Evolutionary conservation across 2,888 invertebrate species (phyloP), one percentile per base, ranked within the genome.

Genomic region (Lochmaea crataegi): DNA sequence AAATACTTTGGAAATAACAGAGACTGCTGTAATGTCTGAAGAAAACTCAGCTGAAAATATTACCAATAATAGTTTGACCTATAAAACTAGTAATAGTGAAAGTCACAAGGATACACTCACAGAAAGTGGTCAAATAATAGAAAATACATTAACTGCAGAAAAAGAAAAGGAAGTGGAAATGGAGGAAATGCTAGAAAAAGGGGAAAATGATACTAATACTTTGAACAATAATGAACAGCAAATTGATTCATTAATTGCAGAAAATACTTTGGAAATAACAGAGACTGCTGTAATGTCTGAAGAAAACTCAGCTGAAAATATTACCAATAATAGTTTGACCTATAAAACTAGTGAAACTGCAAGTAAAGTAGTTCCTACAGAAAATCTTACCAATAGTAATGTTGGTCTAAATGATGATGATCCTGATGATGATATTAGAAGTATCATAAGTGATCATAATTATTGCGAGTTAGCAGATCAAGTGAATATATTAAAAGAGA

Each of bases 381-480:
- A 42, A 38, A 65, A 18, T 10, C n/a, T 38, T 66, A 16, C 41
- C 14, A 48, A 63, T 26, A 16, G 16, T 5, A 22, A 65, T 38
- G 4, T 7, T 58, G 63, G 56, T 16, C 38, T 41, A 14, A 51
- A 71, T 32, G 66, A 64, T 48, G 64, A 68, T 32, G 68, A 71
- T 58, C 32, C 51, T n/a, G 61, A 67, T 63, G 71, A 65, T 65
- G 76, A 76, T 22, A 70, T 71, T 10, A 75, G 71, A 53, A 74
- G 74, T 63, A 56, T 74, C 12, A 64, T 76, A 11, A 76, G 76
- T 60, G 77, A 77, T 57, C 77, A 77, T 41, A 72, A 76, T 66
- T 77, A 77, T 51, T 77, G 76, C 22, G 53, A 12, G 22, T 18
- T 57, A 41, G 16, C 64, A n/a, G 38, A 41, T 26, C 51, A 65